Evolutionary conservation across 1,140 invertebrate genomes (phyloP), one percentile per base, ranked within the genome.

Genomic region (Drosophila bocqueti): DNA sequence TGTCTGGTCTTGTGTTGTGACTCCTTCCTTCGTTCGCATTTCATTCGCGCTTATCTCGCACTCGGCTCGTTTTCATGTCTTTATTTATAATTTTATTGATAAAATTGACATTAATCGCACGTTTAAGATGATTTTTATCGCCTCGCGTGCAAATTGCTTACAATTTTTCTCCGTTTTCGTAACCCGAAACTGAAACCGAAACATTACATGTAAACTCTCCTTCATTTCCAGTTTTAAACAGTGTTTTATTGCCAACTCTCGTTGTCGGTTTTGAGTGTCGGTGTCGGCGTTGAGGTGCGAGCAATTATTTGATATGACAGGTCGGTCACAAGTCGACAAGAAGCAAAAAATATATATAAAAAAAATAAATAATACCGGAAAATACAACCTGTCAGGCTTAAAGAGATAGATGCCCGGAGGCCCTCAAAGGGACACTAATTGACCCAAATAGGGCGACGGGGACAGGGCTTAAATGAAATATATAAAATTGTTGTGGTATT

Each of bases 81-180:
- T 91, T 91, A 91, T 91, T 91, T 91, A 91, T 91, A 91, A 87
- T 91, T 91, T 89, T 91, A 91, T 91, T 91, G 87, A 91, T 91
- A 91, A 91, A 91, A 91, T 91, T 91, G 87, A 91, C 87, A 91
- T 91, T 91, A 91, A 91, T 91, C 87, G 87, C 73, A 73, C 87
- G 76, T 91, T 91, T 91, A 91, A 91, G 78, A 86, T 86, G 87
- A 91, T 91, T 91, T 82, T 91, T 91, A 91, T 91, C 89, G 81
- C 85, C 58, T 90, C 64, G 85, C 83, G 89, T 91, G 87, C 87
- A 91, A 91, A 91, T 91, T 91, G 87, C 87, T 87, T 83, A 87
- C 83, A 91, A 81, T 84, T 81, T 89, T 72, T 80, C 60, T 52
- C 47, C 13, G 21, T 45, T 21, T 40, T 43, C 29, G 58, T 57